Percentiles rank a stretch among this genome's conserved stretches.
These are phyloP conservation scores for Nysson spinosus DNA, from an alignment of 2,888 invertebrate species.

Conservation along the genomic window DNA sequence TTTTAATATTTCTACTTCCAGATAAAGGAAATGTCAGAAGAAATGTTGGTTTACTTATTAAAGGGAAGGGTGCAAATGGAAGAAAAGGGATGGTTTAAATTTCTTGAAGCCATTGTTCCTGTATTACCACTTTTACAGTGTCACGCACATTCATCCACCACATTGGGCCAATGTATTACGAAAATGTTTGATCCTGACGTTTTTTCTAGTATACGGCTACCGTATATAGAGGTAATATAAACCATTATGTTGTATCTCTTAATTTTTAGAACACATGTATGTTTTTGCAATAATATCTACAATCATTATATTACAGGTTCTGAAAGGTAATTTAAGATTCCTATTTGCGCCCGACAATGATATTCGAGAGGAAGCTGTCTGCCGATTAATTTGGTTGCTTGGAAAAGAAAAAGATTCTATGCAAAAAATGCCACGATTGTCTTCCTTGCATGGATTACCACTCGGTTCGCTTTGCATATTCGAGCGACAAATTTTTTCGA, in stretches of 20 bases:
- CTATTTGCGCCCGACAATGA: slow-evolving; percentile 76
- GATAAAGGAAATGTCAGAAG: slow-evolving; percentile 81
- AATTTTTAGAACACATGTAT: not conserved
- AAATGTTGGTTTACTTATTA: slow-evolving; percentile 82
- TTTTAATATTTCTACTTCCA: slow-evolving; percentile 71
- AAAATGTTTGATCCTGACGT: slow-evolving; percentile 83
- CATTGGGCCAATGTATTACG: slow-evolving; percentile 81
- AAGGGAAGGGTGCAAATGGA: slow-evolving; percentile 83
- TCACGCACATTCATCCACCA: slow-evolving; percentile 79
- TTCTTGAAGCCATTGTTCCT: slow-evolving; percentile 81
- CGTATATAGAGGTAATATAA: slow-evolving; percentile 78
- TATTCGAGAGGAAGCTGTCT: slow-evolving; percentile 78
- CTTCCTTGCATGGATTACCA: slow-evolving; percentile 77
- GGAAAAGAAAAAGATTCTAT: slow-evolving; percentile 76
- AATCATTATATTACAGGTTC: slow-evolving; percentile 66
- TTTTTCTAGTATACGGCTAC: slow-evolving; percentile 80
- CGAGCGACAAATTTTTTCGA: slow-evolving; percentile 63
- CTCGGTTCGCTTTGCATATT: slow-evolving; percentile 77
- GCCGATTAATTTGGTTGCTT: slow-evolving; percentile 79
- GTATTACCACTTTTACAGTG: slow-evolving; percentile 82
- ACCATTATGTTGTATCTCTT: too few relatives aligned
- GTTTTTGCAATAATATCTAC: too few relatives aligned
- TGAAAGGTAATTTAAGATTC: slow-evolving; percentile 79
- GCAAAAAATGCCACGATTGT: slow-evolving; percentile 78
- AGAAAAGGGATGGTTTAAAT: slow-evolving; percentile 81